These are phyloP conservation scores for Harpagoxenus sublaevis DNA, from an alignment of 2,888 invertebrate genomes.

Conservation along the genomic window DNA sequence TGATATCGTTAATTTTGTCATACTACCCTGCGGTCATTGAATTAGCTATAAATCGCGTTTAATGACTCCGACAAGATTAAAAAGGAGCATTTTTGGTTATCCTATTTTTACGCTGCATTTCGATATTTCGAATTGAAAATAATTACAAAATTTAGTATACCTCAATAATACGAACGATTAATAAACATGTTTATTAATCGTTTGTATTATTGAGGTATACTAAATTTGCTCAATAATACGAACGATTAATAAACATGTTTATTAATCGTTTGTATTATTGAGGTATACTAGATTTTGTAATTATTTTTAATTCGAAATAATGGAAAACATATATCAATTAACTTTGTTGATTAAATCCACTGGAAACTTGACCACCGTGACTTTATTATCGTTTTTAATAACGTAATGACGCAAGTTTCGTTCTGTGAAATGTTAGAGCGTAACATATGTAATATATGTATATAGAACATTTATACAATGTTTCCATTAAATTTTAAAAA, in stretches of 20 bases:
- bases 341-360: conserved; percentile 6
- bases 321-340: background rate
- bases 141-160: no score
- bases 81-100: background rate
- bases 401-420: background rate
- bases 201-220: background rate
- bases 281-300: background rate
- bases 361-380: background rate
- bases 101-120: background rate
- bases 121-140: no score
- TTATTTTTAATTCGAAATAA: conserved; percentile 3
- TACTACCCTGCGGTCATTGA: background rate
- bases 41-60: conserved; percentile 11
- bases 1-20: background rate
- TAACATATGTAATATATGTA: no score
- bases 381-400: background rate
- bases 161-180: no score
- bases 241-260: no score
- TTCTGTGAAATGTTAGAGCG: background rate
- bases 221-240: no score
- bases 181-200: no score
- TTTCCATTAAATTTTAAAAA: background rate
- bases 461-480: background rate
- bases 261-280: conserved; percentile 15
- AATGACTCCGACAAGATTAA: conserved; percentile 17